Percentiles rank a stretch among this genome's conserved stretches.
phyloP scores from a whole-genome alignment of 2,113 vertebrate genomes.

The Melierax canorus region DNA sequence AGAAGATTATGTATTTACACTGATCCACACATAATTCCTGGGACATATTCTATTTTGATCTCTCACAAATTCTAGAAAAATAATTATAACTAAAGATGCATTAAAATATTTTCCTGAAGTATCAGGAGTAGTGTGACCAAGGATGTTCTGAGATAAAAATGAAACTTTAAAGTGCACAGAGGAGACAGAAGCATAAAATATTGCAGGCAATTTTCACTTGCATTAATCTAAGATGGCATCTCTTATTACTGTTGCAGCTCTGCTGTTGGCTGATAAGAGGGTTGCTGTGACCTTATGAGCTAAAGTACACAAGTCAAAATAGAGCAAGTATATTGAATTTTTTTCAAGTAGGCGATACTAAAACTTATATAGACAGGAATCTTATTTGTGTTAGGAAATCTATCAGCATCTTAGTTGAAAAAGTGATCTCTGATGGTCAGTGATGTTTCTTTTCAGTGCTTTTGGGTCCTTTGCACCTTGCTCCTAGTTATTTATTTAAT shows the following conservation, averaged over 20 bases:
- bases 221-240: conserved; percentile 71
- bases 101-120: conserved; percentile 46
- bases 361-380: background rate
- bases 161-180: conserved; percentile 25
- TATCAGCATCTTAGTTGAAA: background rate
- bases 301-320: conserved; percentile 29
- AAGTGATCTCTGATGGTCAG: background rate
- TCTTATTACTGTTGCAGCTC: conserved; percentile 52
- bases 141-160: conserved; percentile 32
- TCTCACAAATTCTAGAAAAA: conserved; percentile 5
- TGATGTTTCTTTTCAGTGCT: background rate
- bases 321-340: background rate
- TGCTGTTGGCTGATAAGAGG: conserved; percentile 50
- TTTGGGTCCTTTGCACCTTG: background rate
- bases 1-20: background rate
- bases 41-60: background rate
- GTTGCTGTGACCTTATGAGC: conserved; percentile 50
- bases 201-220: conserved; percentile 46
- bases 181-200: conserved; percentile 45
- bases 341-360: background rate
- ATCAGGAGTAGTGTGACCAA: conserved; percentile 3
- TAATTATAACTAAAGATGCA: conserved; percentile 5
- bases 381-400: background rate
- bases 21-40: background rate
- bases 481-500: background rate